phyloP scores from a whole-genome alignment of 2,888 invertebrate species.

The Drosophila engyochracea region DNA sequence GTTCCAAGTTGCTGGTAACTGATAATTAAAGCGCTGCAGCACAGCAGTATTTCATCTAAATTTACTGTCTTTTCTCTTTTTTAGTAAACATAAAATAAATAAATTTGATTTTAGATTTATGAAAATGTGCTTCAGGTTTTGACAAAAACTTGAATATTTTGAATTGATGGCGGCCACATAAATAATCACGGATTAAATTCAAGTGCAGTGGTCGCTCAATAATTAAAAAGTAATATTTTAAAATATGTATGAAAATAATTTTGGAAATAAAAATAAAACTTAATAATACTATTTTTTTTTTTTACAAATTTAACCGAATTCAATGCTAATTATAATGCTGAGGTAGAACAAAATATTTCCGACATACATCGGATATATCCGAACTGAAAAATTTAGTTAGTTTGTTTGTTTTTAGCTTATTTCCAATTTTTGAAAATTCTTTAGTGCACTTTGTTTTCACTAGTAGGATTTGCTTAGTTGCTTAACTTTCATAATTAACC shows the following conservation, averaged over 20 bases:
- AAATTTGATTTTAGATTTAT: slow-evolving; percentile 31
- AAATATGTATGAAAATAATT: background rate
- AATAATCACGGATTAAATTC: background rate
- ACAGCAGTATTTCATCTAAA: slow-evolving; percentile 35
- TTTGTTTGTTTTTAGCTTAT: too few species aligned
- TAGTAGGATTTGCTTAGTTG: slow-evolving; percentile 21
- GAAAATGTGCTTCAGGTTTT: slow-evolving; percentile 17
- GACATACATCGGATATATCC: background rate
- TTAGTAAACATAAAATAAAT: slow-evolving; percentile 6
- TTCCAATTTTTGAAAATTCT: too few species aligned
- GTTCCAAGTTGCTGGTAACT: slow-evolving; percentile 44
- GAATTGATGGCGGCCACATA: background rate
- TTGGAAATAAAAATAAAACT: background rate
- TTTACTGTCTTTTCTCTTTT: slow-evolving; percentile 20
- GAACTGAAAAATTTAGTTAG: background rate
- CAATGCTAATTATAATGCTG: background rate
- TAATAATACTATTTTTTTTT: background rate
- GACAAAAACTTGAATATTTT: slow-evolving; percentile 2
- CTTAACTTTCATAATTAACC: slow-evolving; percentile 35
- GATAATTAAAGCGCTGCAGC: slow-evolving; percentile 38
- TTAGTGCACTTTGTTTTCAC: background rate
- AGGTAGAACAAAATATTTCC: background rate
- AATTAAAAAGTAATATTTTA: background rate
- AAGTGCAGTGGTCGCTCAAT: background rate
- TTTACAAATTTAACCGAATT: background rate